phyloP scores from a whole-genome alignment of 2,113 vertebrate species.

The Paracanthobrama guichenoti region DNA sequence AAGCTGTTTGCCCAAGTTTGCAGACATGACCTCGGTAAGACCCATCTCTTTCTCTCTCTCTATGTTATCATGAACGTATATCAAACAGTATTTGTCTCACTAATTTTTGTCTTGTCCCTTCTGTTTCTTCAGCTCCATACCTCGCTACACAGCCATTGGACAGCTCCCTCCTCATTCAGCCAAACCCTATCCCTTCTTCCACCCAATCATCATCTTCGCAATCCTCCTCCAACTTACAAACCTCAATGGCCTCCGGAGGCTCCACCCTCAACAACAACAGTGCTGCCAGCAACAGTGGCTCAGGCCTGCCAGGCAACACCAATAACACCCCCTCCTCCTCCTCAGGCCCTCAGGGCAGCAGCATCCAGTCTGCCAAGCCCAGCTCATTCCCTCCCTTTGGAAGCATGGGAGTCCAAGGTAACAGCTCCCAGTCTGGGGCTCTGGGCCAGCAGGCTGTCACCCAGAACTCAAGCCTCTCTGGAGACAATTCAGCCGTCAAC shows the following conservation, averaged over 20 bases:
- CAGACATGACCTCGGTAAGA: conserved; percentile 91
- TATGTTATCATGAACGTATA: background rate
- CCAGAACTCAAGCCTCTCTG: conserved; percentile 77
- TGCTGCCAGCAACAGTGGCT: conserved; percentile 72
- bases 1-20: conserved; percentile 98
- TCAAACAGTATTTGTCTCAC: background rate
- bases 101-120: conserved; percentile 11
- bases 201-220: conserved; percentile 81
- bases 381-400: conserved; percentile 87
- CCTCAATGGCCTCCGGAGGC: conserved; percentile 71
- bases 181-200: conserved; percentile 76
- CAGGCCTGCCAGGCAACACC: conserved; percentile 77
- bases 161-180: conserved; percentile 88
- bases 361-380: conserved; percentile 82
- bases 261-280: conserved; percentile 72
- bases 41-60: background rate
- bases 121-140: conserved; percentile 87
- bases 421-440: conserved; percentile 80
- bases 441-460: conserved; percentile 79
- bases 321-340: conserved; percentile 80
- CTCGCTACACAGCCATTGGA: conserved; percentile 93
- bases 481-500: conserved; percentile 73
- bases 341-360: conserved; percentile 77
- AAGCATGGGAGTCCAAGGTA: conserved; percentile 77
- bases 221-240: conserved; percentile 73